Percentiles rank a stretch among this genome's conserved stretches.
phyloP scores from a whole-genome alignment of 1,140 invertebrate species.

The Subanguina moxae region DNA sequence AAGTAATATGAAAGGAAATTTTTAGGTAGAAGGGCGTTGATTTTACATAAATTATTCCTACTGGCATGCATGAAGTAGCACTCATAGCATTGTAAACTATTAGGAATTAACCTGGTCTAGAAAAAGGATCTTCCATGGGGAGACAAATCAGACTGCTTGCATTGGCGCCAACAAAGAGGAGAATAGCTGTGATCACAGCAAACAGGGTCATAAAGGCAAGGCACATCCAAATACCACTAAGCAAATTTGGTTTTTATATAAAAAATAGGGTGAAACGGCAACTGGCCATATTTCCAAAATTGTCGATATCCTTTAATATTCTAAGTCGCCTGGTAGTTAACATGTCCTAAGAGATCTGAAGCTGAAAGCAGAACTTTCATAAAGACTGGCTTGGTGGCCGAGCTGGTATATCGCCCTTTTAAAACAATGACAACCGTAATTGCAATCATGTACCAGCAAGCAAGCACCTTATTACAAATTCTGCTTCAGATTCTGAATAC shows the following conservation, averaged over 20 bases:
- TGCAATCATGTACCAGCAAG: too few species aligned
- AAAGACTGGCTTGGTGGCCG: too few species aligned
- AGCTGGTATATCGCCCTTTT: too few species aligned
- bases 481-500: too few species aligned
- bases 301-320: neutral
- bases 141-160: constrained; percentile 49
- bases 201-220: constrained; percentile 43
- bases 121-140: constrained; percentile 51
- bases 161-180: constrained; percentile 54
- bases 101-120: constrained; percentile 47
- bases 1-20: neutral
- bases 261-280: neutral
- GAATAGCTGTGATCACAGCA: constrained; percentile 35
- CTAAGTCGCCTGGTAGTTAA: constrained; percentile 3
- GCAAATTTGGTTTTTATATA: constrained; percentile 14
- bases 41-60: too few species aligned
- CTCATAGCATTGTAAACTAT: constrained; percentile 27
- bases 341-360: neutral
- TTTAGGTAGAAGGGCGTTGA: too few species aligned
- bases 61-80: neutral
- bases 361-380: too few species aligned
- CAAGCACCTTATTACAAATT: too few species aligned
- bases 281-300: neutral
- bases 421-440: too few species aligned
- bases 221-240: constrained; percentile 55